Conservation (phyloP, 2,113 vertebrate species). For the Psophia crepitans region DNA sequence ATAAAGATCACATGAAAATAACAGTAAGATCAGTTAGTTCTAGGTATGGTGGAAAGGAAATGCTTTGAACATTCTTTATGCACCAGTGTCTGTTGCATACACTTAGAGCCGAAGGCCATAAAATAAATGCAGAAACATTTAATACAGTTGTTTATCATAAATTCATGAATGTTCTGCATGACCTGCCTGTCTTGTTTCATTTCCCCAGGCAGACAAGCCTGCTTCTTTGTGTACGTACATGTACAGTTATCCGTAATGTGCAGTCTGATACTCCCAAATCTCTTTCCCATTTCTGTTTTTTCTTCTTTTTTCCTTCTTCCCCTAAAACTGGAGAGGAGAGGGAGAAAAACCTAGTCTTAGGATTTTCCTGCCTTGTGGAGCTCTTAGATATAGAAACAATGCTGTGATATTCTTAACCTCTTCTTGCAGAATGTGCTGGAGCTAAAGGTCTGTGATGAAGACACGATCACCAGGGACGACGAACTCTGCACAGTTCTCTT, state of each 20-base stretch:
- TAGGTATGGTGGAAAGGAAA: not conserved
- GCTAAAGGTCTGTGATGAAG: conserved; percentile 76
- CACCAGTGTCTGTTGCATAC: not conserved
- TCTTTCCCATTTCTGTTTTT: not conserved
- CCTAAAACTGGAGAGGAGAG: not conserved
- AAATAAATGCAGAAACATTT: not conserved
- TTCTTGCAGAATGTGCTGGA: conserved; percentile 74
- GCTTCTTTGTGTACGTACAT: not conserved
- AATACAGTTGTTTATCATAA: not conserved
- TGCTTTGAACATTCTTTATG: not conserved
- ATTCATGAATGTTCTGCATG: not conserved
- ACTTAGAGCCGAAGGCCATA: not conserved
- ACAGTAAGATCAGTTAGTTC: not conserved
- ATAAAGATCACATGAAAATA: not conserved
- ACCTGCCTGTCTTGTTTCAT: not conserved
- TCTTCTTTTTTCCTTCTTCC: not conserved
- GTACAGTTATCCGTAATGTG: not conserved
- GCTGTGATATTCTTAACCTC: not conserved
- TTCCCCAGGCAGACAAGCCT: not conserved
- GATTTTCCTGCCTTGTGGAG: not conserved
- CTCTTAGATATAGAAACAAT: not conserved
- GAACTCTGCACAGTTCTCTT: conserved; percentile 78
- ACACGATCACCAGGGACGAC: conserved; percentile 70
- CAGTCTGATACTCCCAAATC: not conserved
- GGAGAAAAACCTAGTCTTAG: not conserved